Evolutionary conservation across 2,797 vertebrate species (phyloP).

Genomic region (Urocyon cinereoargenteus): DNA sequence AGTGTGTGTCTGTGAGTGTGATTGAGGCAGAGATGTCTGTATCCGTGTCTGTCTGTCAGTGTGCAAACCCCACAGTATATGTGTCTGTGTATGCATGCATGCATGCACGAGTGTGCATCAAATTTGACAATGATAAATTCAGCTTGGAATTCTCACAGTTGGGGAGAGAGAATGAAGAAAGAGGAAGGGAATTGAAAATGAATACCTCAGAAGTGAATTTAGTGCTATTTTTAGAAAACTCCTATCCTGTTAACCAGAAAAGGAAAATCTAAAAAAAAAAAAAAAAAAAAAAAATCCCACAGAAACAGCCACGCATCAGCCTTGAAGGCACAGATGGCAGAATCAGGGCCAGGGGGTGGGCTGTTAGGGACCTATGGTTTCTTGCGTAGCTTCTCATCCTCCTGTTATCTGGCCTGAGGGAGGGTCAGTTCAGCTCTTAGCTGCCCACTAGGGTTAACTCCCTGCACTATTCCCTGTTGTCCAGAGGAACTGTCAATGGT

Average conservation of each 20-base stretch:
- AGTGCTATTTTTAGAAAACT: slow-evolving; percentile 79
- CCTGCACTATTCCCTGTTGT: background rate
- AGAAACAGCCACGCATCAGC: slow-evolving; percentile 27
- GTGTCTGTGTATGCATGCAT: background rate
- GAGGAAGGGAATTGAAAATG: slow-evolving; percentile 26
- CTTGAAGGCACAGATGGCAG: slow-evolving; percentile 28
- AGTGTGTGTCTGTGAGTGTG: background rate
- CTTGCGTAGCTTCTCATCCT: background rate
- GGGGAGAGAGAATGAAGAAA: background rate
- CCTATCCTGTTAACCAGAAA: slow-evolving; percentile 78
- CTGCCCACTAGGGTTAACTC: background rate
- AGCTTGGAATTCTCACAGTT: slow-evolving; percentile 10
- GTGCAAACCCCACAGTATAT: background rate
- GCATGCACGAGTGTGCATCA: rapidly evolving
- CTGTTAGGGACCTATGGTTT: background rate
- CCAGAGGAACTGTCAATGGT: background rate
- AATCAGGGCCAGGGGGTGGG: background rate
- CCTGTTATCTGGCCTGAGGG: background rate
- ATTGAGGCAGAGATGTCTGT: background rate
- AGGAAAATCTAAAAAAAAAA: slow-evolving; percentile 70
- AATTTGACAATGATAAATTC: background rate
- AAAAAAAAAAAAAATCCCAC: background rate
- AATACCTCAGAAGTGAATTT: slow-evolving; percentile 70
- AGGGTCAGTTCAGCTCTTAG: background rate
- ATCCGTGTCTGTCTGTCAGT: background rate